Evolutionary conservation across 2,888 invertebrate species (phyloP).

Genomic region (Seira musarum): DNA sequence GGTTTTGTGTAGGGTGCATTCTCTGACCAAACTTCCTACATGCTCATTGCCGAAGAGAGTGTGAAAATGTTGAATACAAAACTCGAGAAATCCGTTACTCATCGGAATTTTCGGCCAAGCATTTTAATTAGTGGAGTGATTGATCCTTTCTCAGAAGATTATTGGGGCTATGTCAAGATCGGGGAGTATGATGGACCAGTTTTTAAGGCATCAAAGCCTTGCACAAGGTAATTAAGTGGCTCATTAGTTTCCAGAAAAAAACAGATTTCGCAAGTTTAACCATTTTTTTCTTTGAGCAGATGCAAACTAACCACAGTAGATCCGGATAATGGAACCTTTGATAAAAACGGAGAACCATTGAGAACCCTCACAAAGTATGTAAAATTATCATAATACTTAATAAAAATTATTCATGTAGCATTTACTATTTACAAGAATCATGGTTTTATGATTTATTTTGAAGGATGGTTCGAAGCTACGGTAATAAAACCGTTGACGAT

Average conservation of each 20-base stretch:
- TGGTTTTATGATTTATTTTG: slow-evolving; percentile 4
- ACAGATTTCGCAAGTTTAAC: not conserved
- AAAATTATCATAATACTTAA: not conserved
- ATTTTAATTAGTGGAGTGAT: slow-evolving; percentile 71
- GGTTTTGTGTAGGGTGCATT: slow-evolving; percentile 63
- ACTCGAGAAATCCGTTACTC: slow-evolving; percentile 69
- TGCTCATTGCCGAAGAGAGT: slow-evolving; percentile 71
- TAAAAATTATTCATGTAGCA: not conserved
- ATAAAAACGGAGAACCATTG: slow-evolving; percentile 63
- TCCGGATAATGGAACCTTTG: slow-evolving; percentile 61
- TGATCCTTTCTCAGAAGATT: slow-evolving; percentile 71
- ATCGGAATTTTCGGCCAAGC: slow-evolving; percentile 72
- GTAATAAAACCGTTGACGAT: slow-evolving; percentile 55
- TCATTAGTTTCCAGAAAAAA: not conserved
- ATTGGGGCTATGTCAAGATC: slow-evolving; percentile 71
- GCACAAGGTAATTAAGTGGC: slow-evolving; percentile 70
- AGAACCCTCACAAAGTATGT: slow-evolving; percentile 63
- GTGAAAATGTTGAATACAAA: slow-evolving; percentile 71
- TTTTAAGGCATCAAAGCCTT: slow-evolving; percentile 71
- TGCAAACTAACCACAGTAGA: slow-evolving; percentile 66
- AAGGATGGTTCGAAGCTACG: slow-evolving; percentile 60
- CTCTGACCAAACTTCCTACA: slow-evolving; percentile 72
- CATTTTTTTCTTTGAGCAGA: slow-evolving; percentile 50
- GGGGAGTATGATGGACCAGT: slow-evolving; percentile 70
- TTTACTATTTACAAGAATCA: not conserved